Conservation (phyloP, 2,797 vertebrate species). For the Mus minutoides region DNA sequence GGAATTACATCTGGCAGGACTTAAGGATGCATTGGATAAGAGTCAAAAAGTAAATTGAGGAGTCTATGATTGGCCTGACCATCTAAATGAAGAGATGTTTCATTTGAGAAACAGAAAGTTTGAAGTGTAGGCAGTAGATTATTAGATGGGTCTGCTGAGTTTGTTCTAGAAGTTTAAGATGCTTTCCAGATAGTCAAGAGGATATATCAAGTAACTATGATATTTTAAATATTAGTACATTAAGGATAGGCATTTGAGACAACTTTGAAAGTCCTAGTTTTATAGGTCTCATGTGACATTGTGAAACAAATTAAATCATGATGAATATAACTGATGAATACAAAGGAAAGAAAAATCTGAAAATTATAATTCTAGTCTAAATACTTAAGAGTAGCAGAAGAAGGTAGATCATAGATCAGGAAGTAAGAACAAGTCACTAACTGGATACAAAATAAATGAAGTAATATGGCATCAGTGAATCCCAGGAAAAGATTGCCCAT, state of each 20-base stretch:
- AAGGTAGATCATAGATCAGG: background rate
- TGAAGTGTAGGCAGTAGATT: background rate
- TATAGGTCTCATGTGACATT: background rate
- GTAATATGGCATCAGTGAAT: background rate
- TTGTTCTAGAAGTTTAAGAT: background rate
- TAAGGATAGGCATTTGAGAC: background rate
- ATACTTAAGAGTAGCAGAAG: background rate
- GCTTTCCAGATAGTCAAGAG: background rate
- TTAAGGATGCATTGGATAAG: background rate
- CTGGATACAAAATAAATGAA: background rate
- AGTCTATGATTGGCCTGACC: rapidly evolving
- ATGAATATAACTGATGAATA: background rate
- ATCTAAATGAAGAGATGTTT: background rate
- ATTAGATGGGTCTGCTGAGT: background rate
- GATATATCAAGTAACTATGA: background rate
- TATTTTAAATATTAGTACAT: background rate
- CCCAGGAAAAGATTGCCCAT: background rate
- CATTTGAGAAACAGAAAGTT: background rate
- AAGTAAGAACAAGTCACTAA: background rate
- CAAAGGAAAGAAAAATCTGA: background rate
- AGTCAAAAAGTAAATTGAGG: background rate
- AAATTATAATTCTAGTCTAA: background rate
- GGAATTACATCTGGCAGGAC: background rate
- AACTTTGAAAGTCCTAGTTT: background rate
- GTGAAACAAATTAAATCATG: background rate